These are phyloP conservation scores for Entomyzon cyanotis DNA, from an alignment of 2,113 vertebrate species.

Conservation along the genomic window DNA sequence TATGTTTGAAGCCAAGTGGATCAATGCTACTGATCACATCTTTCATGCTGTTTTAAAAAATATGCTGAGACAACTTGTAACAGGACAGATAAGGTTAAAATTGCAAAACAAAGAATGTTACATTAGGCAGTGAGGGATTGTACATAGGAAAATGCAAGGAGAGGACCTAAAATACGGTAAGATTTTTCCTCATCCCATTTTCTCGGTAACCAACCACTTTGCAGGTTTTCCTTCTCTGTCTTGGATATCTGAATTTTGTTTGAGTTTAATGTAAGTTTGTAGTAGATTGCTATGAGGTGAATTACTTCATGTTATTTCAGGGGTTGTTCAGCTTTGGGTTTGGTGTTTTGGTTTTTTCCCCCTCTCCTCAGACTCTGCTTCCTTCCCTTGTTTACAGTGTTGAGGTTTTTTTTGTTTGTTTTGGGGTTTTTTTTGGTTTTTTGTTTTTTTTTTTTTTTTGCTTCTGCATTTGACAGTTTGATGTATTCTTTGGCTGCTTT, in stretches of 20 bases:
- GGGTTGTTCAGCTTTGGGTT: neutral
- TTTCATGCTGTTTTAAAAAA: neutral
- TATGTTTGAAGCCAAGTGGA: neutral
- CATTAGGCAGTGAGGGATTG: neutral
- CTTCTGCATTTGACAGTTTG: neutral
- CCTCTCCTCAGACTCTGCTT: neutral
- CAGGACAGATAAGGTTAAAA: neutral
- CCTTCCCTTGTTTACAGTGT: neutral
- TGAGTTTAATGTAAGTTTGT: neutral
- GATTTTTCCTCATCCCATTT: neutral
- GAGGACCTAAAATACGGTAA: neutral
- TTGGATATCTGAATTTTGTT: neutral
- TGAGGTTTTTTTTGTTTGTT: too few relatives aligned
- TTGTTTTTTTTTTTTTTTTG: neutral
- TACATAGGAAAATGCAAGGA: neutral
- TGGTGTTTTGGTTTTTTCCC: too few relatives aligned
- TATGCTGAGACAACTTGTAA: neutral
- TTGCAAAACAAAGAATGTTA: neutral
- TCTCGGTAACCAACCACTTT: neutral
- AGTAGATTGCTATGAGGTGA: neutral
- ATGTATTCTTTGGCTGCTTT: neutral
- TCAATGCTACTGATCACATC: neutral
- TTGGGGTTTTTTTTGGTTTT: too few relatives aligned
- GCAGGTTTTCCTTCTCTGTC: neutral
- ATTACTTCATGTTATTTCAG: neutral